Base-by-base conservation (phyloP, 2,888 invertebrate genomes). In the Adelognathus sp. region DNA sequence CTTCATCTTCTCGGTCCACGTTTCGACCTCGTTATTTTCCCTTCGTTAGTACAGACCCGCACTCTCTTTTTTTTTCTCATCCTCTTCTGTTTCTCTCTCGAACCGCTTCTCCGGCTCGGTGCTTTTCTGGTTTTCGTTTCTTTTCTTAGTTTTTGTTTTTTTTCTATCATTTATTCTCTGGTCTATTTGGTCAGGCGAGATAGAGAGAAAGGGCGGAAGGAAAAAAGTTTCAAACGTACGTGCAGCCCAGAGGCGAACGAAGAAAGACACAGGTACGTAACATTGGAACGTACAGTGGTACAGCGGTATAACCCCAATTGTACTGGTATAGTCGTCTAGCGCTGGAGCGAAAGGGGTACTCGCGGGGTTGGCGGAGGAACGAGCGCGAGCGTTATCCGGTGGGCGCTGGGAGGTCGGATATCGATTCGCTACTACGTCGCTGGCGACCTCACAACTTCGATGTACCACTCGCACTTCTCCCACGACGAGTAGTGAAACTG, bases 1-100 rank as follows among this genome's bases (percentile, higher is more conserved):
- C 75, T 79, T 79, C 75, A 79, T 79, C 74, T 79, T 71, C 79
- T 66, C 66, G 61, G 66, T 75, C 75, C 79, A 79, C 79, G 67
- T 79, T 71, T 67, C 71, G 56, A 79, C 71, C 79, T 79, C 79
- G 75, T 79, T 79, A 79, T 79, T 79, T 75, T 79, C 67, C 71
- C 79, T 71, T 79, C 79, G 71, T 79, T 79, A 75, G 79, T 79
- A 75, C 79, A 16, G 24, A 71, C 75, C 61, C 31, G n/a, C n/a
- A 71, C 71, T 63, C 66, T 66, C 24, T n/a, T 52, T 60, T 14
- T 41, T 21, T n/a, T 52, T 60, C 14, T 41, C 21, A 14, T 64
- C 44, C 33, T 52, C 41, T 52, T 33, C 36, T 54, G 14, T 31
- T 56, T 71, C 29, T 56, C 29, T 14, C 18, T 46, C 9, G 5